Evolutionary conservation across 2,113 vertebrate species (phyloP).

Genomic region (Eublepharis macularius): DNA sequence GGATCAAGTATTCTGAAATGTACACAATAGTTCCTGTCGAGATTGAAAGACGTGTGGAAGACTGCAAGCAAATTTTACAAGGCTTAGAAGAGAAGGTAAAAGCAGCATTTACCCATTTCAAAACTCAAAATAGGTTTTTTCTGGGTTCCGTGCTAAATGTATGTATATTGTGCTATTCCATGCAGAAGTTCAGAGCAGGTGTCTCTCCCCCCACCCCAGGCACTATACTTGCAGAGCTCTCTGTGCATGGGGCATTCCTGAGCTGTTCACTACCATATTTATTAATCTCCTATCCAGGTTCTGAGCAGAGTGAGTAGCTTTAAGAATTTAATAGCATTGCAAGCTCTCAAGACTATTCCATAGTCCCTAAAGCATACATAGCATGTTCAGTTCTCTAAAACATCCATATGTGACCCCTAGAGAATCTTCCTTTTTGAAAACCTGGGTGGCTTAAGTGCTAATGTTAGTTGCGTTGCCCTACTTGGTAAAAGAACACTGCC

Average conservation of each 20-base stretch:
- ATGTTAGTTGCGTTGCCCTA: constrained; percentile 13
- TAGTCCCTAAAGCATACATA: not conserved
- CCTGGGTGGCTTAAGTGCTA: not conserved
- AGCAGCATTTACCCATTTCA: not conserved
- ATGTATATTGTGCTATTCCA: not conserved
- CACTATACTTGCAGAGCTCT: not conserved
- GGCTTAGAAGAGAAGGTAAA: constrained; percentile 87
- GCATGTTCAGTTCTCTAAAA: not conserved
- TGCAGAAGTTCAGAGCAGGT: not conserved
- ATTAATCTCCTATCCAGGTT: not conserved
- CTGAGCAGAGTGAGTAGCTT: not conserved
- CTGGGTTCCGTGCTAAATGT: not conserved
- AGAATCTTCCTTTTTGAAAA: constrained; percentile 6
- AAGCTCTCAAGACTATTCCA: not conserved
- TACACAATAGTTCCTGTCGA: constrained; percentile 80
- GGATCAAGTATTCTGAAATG: constrained; percentile 83
- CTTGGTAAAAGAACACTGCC: accelerated
- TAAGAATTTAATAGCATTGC: not conserved
- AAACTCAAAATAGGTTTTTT: not conserved
- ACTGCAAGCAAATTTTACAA: constrained; percentile 78
- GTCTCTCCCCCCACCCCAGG: too few species aligned
- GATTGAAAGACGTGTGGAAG: constrained; percentile 76
- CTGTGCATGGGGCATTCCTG: not conserved
- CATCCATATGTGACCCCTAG: not conserved
- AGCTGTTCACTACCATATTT: not conserved